Evolutionary conservation across 2,888 invertebrate genomes (phyloP).

Genomic region (Leptopterna dolabrata): DNA sequence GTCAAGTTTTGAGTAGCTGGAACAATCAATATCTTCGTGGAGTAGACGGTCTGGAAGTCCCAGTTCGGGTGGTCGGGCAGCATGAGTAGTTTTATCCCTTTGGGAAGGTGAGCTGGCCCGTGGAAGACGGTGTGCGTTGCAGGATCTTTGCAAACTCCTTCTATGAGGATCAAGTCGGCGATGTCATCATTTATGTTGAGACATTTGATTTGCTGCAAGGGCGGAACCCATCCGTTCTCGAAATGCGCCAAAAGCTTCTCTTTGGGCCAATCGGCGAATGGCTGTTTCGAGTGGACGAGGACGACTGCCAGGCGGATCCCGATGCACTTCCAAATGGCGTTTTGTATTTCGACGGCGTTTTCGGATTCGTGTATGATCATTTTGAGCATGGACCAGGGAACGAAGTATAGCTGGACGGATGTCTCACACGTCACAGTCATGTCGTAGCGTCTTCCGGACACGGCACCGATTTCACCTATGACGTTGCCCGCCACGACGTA

Average conservation of each 20-base stretch:
- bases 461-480: conserved; percentile 38
- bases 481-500: conserved; percentile 45
- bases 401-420: conserved; percentile 41
- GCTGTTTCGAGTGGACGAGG: conserved; percentile 17
- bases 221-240: conserved; percentile 17
- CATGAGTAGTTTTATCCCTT: not conserved
- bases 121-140: not conserved
- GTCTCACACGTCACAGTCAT: conserved; percentile 40
- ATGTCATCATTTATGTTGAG: conserved; percentile 4
- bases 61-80: conserved; percentile 40
- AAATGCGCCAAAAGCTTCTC: conserved; percentile 17
- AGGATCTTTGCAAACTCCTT: conserved; percentile 29
- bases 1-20: not conserved
- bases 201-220: not conserved
- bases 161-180: conserved; percentile 30
- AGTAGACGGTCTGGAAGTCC: conserved; percentile 33
- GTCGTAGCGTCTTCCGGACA: conserved; percentile 40
- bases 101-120: conserved; percentile 16
- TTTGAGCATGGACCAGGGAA: conserved; percentile 16
- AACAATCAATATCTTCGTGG: conserved; percentile 14
- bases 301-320: conserved; percentile 17
- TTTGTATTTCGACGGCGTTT: not conserved
- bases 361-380: conserved; percentile 13
- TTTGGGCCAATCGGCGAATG: conserved; percentile 22
- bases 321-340: conserved; percentile 36